Percentiles rank a stretch among this genome's conserved stretches.
Evolutionary conservation across 2,113 vertebrate species (phyloP).

Genomic region (Spermophilus dauricus): DNA sequence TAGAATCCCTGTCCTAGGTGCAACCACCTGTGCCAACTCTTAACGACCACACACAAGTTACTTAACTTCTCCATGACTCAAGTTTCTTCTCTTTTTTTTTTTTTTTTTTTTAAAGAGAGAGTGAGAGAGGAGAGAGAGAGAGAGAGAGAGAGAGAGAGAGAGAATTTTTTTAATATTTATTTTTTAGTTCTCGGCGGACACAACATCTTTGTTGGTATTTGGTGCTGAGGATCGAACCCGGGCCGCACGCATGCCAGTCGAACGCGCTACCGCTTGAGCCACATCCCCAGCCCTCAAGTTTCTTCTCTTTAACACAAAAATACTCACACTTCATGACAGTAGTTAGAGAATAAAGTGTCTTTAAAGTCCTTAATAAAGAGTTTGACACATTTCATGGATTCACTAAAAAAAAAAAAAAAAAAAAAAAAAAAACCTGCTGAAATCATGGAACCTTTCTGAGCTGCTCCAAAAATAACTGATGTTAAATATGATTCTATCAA

Average conservation of each 20-base stretch:
- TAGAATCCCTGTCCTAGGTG: not conserved
- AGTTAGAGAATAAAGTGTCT: not conserved
- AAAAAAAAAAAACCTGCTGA: not conserved
- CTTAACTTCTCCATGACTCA: not conserved
- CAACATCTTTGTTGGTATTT: too few species aligned
- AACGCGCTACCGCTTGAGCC: too few species aligned
- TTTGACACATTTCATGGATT: not conserved
- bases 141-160: too few species aligned
- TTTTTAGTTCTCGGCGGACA: too few species aligned
- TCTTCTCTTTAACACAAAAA: slow-evolving; percentile 48
- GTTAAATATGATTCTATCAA: slow-evolving; percentile 27
- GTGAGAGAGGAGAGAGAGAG: too few species aligned
- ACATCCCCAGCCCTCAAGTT: too few species aligned
- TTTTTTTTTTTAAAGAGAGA: too few species aligned
- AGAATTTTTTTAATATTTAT: too few species aligned
- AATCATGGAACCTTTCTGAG: slow-evolving; percentile 12
- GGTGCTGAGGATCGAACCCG: too few species aligned
- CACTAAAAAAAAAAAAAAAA: not conserved
- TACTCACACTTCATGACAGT: not conserved
- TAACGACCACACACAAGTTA: not conserved
- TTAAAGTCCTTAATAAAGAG: slow-evolving; percentile 31
- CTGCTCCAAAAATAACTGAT: slow-evolving; percentile 8
- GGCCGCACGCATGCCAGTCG: too few species aligned
- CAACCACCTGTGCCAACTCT: not conserved
- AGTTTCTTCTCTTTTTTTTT: slow-evolving; percentile 31